These are phyloP conservation scores for Pararge aegeria DNA, from an alignment of 1,140 invertebrate species.

Conservation along the genomic window DNA sequence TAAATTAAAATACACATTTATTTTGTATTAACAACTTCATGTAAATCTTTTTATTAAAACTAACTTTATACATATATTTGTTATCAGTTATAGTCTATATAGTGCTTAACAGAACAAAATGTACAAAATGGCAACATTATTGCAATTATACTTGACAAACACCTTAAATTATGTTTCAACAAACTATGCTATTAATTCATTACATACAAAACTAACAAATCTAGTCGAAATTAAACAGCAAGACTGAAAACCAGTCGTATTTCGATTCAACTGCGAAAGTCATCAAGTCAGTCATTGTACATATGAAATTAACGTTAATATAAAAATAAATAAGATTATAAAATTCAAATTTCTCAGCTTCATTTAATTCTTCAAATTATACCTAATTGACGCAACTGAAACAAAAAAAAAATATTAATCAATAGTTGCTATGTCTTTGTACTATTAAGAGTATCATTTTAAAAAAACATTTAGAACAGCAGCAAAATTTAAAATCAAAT, in stretches of 20 bases:
- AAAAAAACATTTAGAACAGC: too few species aligned
- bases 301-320: too few species aligned
- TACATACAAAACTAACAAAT: too few species aligned
- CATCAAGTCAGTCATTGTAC: too few species aligned
- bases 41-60: conserved; percentile 13
- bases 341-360: neutral
- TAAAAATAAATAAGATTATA: conserved; percentile 25
- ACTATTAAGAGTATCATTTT: too few species aligned
- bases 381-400: conserved; percentile 78
- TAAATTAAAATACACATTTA: neutral
- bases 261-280: too few species aligned
- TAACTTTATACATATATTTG: conserved; percentile 9
- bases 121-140: conserved; percentile 8
- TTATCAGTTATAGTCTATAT: conserved; percentile 16
- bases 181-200: too few species aligned
- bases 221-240: too few species aligned
- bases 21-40: conserved; percentile 34
- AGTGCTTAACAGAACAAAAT: conserved; percentile 5
- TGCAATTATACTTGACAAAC: neutral
- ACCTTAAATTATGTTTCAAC: too few species aligned
- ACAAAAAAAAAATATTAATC: conserved; percentile 24
- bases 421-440: too few species aligned
- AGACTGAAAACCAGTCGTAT: too few species aligned
- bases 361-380: conserved; percentile 52
- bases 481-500: too few species aligned